A percentile compares a stretch with the other conserved stretches of the same genome.
These are phyloP conservation scores for Bombyx mori DNA, from an alignment of 1,140 invertebrate species.

Conservation along the genomic window ASM3026992v2 NC_085118.1:7496001-7496500, in stretches of 20 bases:
- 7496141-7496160: slow-evolving; percentile 71
- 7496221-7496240: slow-evolving; percentile 60
- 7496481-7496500: no score
- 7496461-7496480: no score
- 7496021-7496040: slow-evolving; percentile 44
- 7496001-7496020: slow-evolving; percentile 53
- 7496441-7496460: no score
- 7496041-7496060: slow-evolving; percentile 48
- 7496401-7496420: neutral
- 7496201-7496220: slow-evolving; percentile 72
- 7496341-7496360: slow-evolving; percentile 55
- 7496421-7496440: no score
- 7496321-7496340: slow-evolving; percentile 68
- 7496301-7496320: slow-evolving; percentile 66
- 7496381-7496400: neutral
- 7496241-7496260: slow-evolving; percentile 67
- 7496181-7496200: slow-evolving; percentile 71
- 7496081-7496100: slow-evolving; percentile 56
- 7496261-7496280: slow-evolving; percentile 70
- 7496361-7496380: slow-evolving; percentile 42
- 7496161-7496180: slow-evolving; percentile 69
- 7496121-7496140: slow-evolving; percentile 72
- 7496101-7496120: slow-evolving; percentile 63
- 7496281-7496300: slow-evolving; percentile 66
- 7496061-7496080: slow-evolving; percentile 35